phyloP scores from a whole-genome alignment of 2,888 invertebrate species.

The Caenorhabditis uteleia region DNA sequence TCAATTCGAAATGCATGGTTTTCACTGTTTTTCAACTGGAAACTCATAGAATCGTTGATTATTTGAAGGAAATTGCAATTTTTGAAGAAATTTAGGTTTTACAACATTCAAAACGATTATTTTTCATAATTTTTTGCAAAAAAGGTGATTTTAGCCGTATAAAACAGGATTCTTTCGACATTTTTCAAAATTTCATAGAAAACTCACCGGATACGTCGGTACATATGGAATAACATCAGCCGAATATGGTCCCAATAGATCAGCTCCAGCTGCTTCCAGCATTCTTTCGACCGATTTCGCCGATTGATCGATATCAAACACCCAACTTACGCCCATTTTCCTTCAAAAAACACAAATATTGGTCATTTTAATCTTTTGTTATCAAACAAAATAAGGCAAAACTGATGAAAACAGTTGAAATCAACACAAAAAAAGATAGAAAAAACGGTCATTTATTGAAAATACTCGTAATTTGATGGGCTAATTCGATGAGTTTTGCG shows the following conservation, averaged over 20 bases:
- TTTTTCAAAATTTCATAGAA: not conserved
- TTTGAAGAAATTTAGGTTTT: no score
- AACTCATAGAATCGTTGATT: no score
- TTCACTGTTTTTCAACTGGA: no score
- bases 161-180: not conserved
- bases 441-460: no score
- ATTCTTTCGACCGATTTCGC: conserved; percentile 35
- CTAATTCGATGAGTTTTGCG: no score
- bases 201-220: conserved; percentile 8
- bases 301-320: conserved; percentile 42
- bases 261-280: conserved; percentile 31
- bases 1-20: no score
- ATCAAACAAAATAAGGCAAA: not conserved
- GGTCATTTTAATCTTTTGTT: not conserved
- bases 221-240: conserved; percentile 24
- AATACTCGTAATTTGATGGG: no score
- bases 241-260: conserved; percentile 10
- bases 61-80: no score
- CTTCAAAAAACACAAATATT: not conserved
- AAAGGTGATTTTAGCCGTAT: conserved; percentile 13
- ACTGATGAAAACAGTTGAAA: not conserved
- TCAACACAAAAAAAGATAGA: not conserved
- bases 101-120: no score
- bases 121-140: no score
- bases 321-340: conserved; percentile 53